Evolutionary conservation across 37 sponge, comb jelly and placozoan genomes (phyloP).

Genomic region (Geodia barretti): DNA sequence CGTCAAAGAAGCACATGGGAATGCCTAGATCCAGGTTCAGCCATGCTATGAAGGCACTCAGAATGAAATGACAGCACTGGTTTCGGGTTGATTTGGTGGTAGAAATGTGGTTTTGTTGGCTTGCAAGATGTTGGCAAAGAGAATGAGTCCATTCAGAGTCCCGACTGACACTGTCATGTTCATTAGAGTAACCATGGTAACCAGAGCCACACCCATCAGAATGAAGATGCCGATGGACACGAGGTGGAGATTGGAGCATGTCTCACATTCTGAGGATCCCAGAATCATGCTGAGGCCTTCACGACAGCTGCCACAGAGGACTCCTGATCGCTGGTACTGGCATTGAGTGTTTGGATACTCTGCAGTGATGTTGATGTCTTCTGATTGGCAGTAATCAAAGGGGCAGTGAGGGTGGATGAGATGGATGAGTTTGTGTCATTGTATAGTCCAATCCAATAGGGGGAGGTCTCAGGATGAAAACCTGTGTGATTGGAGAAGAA

Average conservation of each 20-base stretch:
- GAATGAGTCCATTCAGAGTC: slow-evolving; percentile 13
- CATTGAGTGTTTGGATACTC: background rate
- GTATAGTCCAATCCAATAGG: slow-evolving; percentile 1
- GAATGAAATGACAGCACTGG: too few relatives aligned
- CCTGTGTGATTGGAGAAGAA: background rate
- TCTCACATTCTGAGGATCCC: background rate
- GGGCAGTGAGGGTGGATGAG: slow-evolving; percentile 3
- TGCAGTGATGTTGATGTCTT: background rate
- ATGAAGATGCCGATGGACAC: background rate
- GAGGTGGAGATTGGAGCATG: background rate
- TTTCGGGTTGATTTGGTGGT: too few relatives aligned
- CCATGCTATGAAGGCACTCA: slow-evolving; percentile 3
- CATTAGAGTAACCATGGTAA: background rate
- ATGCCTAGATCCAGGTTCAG: slow-evolving; percentile 10
- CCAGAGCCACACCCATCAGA: background rate
- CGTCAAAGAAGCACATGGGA: background rate
- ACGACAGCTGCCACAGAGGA: slow-evolving; percentile 7
- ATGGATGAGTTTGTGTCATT: background rate
- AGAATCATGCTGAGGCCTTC: background rate
- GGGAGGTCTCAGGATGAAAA: background rate
- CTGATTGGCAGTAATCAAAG: slow-evolving; percentile 12
- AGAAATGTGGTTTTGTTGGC: background rate
- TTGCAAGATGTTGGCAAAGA: slow-evolving; percentile 7
- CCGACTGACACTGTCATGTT: slow-evolving; percentile 4
- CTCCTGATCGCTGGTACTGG: background rate